phyloP scores from a whole-genome alignment of 2,888 invertebrate genomes.

The Drosophila parthenogenetica region DNA sequence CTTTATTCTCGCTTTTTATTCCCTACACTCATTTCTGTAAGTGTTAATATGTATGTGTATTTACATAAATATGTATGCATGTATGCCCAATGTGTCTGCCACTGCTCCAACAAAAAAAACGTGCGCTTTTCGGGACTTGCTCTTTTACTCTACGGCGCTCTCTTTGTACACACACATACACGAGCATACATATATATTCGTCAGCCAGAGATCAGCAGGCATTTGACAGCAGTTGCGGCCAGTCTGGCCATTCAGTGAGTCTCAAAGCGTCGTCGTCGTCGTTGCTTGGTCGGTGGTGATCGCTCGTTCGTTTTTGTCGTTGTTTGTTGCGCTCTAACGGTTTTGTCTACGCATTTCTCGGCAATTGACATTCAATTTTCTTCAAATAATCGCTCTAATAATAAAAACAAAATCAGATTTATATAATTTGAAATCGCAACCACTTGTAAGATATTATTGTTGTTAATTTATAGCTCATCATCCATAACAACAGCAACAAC shows the following conservation, averaged over 20 bases:
- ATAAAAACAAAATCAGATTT: conserved; percentile 40
- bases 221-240: conserved; percentile 41
- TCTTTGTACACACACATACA: conserved; percentile 24
- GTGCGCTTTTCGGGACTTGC: conserved; percentile 24
- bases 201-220: conserved; percentile 55
- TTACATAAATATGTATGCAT: not conserved
- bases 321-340: conserved; percentile 64
- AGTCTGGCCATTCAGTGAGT: conserved; percentile 60
- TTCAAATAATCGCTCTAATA: conserved; percentile 54
- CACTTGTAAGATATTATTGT: conserved; percentile 69
- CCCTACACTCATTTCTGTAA: conserved; percentile 3
- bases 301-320: conserved; percentile 46
- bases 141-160: conserved; percentile 25
- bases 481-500: conserved; percentile 57
- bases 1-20: conserved; percentile 50
- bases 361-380: conserved; percentile 32
- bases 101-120: conserved; percentile 26
- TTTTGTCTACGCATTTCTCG: conserved; percentile 58
- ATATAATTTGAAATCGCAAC: conserved; percentile 36
- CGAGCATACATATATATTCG: conserved; percentile 7
- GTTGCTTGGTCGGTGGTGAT: conserved; percentile 46
- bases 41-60: not conserved
- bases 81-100: conserved; percentile 9
- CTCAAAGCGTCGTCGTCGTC: conserved; percentile 71
- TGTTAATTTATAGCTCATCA: conserved; percentile 48